Evolutionary conservation across 2,797 vertebrate species (phyloP), one percentile per base, ranked within the genome.

Genomic region (Tenualosa thibaudeaui): DNA sequence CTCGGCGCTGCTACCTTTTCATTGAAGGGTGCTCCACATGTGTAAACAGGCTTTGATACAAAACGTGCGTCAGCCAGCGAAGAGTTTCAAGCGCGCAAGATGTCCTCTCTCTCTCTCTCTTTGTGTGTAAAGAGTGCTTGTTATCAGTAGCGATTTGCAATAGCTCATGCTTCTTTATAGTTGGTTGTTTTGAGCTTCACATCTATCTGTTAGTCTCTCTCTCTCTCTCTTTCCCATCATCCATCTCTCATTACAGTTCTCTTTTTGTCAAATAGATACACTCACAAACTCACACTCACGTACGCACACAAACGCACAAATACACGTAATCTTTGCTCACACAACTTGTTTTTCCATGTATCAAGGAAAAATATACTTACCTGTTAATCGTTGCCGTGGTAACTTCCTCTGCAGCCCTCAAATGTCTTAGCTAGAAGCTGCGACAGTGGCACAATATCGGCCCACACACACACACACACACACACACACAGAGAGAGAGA

Each of bases 371-470:
- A 78, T 17, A 78, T 43, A 78, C 7, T 78, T 43, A 22, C 15
- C 71, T 78, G 40, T 7, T 78, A 78, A 78, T 78, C 8, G 40
- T 43, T 78, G 71, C 71, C 43, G 40, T 78, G 71, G 71, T 62
- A 62, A 62, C 58, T 6, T 24, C n/a, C n/a, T 62, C 71, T 19
- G 40, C 7, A 17, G 37, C 71, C 68, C 31, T 71, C 31, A 17
- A 78, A 75, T 40, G 53, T 82, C n/a, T 84, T 85, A 87, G 83
- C 85, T 19, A 37, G 43, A 37, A 78, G 37, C 71, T 78, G 40
- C 40, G 37, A 71, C 26, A 71, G 13, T 15, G 65, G 37, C 71
- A 75, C 31, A 19, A 78, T 19, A 46, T 78, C 37, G 15, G 40
- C 71, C 37, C 26, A 78, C 71, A 78, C 7, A 17, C 2, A 13